Evolutionary conservation across 2,797 vertebrate species (phyloP), one percentile per base, ranked within the genome.

Genomic region (Euthynnus affinis): DNA sequence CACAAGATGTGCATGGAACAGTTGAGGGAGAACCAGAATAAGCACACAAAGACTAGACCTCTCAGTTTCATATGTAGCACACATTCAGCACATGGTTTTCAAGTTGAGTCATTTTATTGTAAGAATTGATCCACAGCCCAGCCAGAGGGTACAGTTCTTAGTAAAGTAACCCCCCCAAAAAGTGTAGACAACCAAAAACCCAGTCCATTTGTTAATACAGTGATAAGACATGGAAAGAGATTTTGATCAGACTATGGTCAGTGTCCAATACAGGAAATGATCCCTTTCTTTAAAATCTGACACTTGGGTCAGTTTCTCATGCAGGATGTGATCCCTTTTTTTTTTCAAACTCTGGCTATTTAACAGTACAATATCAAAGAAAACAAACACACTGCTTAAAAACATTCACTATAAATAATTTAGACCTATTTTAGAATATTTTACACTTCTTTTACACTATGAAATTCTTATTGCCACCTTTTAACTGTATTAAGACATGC

Each of bases 361-460:
- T 52, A 60, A 71, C 29, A 0, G 66, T 48, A 49, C 29, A 56
- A 22, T 2, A 48, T 34, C 1, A 74, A 64, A 65, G 6, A 9
- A 60, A 18, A 74, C 57, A 83, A 71, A 66, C 67, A 63, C 29
- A 44, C 37, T 5, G 70, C 44, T 82, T 86, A 88, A 84, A 91
- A 88, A 91, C 25, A 76, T 80, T 78, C 49, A 34, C 15, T 44
- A 88, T 87, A 87, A 88, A 87, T 89, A 92, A 42, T 71, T 67
- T 20, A 69, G n/a, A 57, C 67, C 34, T n/a, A 85, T 64, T 48
- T 70, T 34, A 61, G 20, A 61, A 64, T 64, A 81, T 61, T 77
- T 70, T 52, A 61, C 72, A 65, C 9, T 57, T 71, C 46, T 63
- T 76, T 57, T 15, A 66, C 46, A 52, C 40, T 17, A 18, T 23